Evolutionary conservation across 1,140 invertebrate genomes (phyloP), one percentile per base, ranked within the genome.

Genomic region (Pristionchus pacificus): DNA sequence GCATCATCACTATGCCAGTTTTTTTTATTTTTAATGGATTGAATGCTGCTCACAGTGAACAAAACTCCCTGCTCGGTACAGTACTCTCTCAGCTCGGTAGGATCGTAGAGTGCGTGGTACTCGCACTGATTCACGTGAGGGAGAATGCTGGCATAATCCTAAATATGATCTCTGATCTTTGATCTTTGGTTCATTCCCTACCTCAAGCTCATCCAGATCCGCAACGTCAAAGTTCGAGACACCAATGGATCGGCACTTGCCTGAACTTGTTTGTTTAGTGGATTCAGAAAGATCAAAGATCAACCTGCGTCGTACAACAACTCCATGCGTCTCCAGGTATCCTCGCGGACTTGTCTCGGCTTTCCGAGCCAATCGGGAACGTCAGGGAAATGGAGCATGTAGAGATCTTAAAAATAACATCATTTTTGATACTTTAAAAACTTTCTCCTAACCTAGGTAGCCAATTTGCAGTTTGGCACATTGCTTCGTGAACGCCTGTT

Each of bases 41-140:
- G 14, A 29, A 14, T 25, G 64, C 28, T 62, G 32, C 76, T 76
- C 71, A 85, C 84, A 78, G 83, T 78, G 66, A 85, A 80, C 33
- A 85, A 83, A 29, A 79, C 77, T 49, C 84, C 78, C n/a, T 85
- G 82, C 63, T 77, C 55, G 27, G 49, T 28, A 66, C 85, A 86
- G 68, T 78, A 86, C 14, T 80, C 55, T 32, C 78, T 62, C 2
- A 86, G 66, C 29, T 79, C 71, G 30, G 71, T 75, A 19, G 83
- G 85, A 74, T 85, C 82, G 61, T 85, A 84, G 74, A 80, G 85
- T 14, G 86, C 85, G 75, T 86, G 84, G 60, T 85, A 85, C 78
- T 86, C 85, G 59, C 84, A 84, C 76, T 86, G 85, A 77, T 86
- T 85, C 28, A 86, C 81, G 61, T 85, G 83, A 14, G 85, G 85